Percentiles rank a stretch among this genome's conserved stretches.
phyloP scores from a whole-genome alignment of 1,140 invertebrate species.

The Drosophila quadrilineata region DNA sequence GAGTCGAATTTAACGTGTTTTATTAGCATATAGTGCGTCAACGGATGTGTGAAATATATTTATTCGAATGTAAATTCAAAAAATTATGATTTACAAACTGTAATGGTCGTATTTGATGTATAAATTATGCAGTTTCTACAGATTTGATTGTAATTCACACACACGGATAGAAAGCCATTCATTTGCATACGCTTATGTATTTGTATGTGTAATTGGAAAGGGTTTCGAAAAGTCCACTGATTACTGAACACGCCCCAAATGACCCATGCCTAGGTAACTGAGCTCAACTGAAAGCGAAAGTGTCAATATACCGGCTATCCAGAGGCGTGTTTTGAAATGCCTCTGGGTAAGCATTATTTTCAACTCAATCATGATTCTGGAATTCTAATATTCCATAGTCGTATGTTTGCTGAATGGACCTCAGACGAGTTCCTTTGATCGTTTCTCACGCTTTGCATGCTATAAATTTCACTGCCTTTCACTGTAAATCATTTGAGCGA shows the following conservation, averaged over 20 bases:
- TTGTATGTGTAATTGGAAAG: constrained; percentile 42
- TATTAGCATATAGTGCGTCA: constrained; percentile 55
- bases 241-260: constrained; percentile 24
- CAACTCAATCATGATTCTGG: not conserved
- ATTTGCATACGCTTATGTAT: constrained; percentile 48
- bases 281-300: constrained; percentile 52
- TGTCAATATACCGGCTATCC: constrained; percentile 6
- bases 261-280: not conserved
- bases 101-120: not conserved
- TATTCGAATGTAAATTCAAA: constrained; percentile 55
- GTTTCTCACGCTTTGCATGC: constrained; percentile 69
- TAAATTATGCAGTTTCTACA: constrained; percentile 2
- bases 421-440: constrained; percentile 2
- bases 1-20: constrained; percentile 43
- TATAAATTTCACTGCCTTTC: constrained; percentile 75
- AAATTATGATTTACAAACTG: constrained; percentile 66
- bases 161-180: constrained; percentile 55
- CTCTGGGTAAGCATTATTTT: too few species aligned
- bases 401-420: too few species aligned
- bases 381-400: constrained; percentile 4
- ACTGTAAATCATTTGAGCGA: constrained; percentile 71
- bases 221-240: constrained; percentile 52
- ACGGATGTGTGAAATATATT: constrained; percentile 26
- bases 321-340: not conserved
- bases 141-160: too few species aligned